These are phyloP conservation scores for Camptogramma bilineatum DNA, from an alignment of 2,888 invertebrate genomes.

Conservation along the genomic window DNA sequence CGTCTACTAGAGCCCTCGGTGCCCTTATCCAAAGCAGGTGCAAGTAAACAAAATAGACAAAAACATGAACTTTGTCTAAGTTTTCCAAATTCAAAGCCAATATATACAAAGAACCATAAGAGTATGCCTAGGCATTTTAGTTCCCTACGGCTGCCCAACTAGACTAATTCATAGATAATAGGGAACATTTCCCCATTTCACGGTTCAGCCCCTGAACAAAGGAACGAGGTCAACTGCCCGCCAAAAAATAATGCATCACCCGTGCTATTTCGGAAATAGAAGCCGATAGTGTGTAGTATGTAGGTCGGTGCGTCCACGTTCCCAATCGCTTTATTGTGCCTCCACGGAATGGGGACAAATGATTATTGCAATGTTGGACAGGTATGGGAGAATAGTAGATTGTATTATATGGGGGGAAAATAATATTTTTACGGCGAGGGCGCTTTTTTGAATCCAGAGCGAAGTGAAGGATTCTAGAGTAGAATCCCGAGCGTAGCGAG, in stretches of 20 bases:
- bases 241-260: constrained; percentile 79
- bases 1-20: too few species aligned
- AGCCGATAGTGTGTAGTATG: constrained; percentile 56
- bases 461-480: too few species aligned
- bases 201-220: constrained; percentile 36
- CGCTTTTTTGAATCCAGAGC: too few species aligned
- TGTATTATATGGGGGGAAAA: too few species aligned
- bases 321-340: constrained; percentile 20
- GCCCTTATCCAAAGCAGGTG: too few species aligned
- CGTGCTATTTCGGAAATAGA: constrained; percentile 78
- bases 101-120: neutral
- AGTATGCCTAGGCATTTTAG: constrained; percentile 7
- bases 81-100: neutral
- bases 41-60: too few species aligned
- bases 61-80: too few species aligned
- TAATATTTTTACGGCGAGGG: too few species aligned
- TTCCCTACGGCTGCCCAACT: constrained; percentile 4
- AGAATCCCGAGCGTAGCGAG: too few species aligned
- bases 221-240: constrained; percentile 69
- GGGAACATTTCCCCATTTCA: constrained; percentile 16
- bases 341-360: constrained; percentile 27
- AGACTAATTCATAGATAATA: constrained; percentile 1
- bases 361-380: constrained; percentile 16
- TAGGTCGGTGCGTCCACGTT: constrained; percentile 59
- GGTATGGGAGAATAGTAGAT: constrained; percentile 1